A percentile compares a stretch with the other conserved stretches of the same genome.
phyloP scores from a whole-genome alignment of 2,888 invertebrate species.

The Cantharis lateralis region DNA sequence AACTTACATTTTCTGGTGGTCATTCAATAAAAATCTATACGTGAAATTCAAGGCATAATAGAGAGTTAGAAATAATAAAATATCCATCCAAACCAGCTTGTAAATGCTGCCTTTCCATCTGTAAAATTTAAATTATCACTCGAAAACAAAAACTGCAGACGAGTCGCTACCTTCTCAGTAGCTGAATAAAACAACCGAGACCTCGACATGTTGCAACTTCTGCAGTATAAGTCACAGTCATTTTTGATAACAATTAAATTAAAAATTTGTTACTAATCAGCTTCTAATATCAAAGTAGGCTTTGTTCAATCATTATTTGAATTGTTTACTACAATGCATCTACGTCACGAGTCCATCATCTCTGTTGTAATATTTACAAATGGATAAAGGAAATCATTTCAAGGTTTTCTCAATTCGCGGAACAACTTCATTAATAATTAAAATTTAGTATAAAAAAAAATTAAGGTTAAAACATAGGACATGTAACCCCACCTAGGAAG shows the following conservation, averaged over 20 bases:
- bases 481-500: not conserved
- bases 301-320: not conserved
- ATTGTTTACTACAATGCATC: not conserved
- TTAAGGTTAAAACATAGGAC: not conserved
- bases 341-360: not conserved
- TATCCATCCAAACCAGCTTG: conserved; percentile 91
- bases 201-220: conserved; percentile 86
- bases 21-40: conserved; percentile 74
- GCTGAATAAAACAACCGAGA: conserved; percentile 85
- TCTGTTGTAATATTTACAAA: not conserved
- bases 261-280: not conserved
- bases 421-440: not conserved
- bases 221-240: conserved; percentile 86
- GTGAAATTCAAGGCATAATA: conserved; percentile 80
- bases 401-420: not conserved
- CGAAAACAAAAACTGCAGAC: conserved; percentile 7
- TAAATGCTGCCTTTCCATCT: conserved; percentile 96
- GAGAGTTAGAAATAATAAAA: conserved; percentile 75
- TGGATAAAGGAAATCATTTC: not conserved
- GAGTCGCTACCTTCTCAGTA: conserved; percentile 72
- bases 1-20: conserved; percentile 70
- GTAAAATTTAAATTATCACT: conserved; percentile 51
- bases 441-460: not conserved
- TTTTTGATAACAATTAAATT: conserved; percentile 50
- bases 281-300: not conserved